Percentiles rank a stretch among this genome's conserved stretches.
phyloP scores from a whole-genome alignment of 2,888 invertebrate genomes.

The Drosophila nr. medialis region DNA sequence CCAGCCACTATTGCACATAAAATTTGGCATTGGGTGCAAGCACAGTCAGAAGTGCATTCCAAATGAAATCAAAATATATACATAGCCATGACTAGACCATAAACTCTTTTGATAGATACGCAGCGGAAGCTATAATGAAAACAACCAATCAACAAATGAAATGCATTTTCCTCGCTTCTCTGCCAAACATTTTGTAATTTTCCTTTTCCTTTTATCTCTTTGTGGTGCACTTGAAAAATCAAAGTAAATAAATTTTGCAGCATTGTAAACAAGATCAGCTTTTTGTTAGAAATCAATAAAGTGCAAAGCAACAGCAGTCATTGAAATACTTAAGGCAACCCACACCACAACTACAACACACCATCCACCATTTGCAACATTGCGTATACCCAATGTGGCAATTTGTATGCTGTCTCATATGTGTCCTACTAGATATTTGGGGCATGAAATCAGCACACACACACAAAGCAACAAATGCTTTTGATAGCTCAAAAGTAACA shows the following conservation, averaged over 20 bases:
- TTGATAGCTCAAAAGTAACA: constrained; percentile 1
- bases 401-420: constrained; percentile 9
- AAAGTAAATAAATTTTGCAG: constrained; percentile 52
- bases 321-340: constrained; percentile 6
- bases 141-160: constrained; percentile 42
- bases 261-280: constrained; percentile 50
- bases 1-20: constrained; percentile 10
- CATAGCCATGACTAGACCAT: constrained; percentile 37
- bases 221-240: constrained; percentile 31
- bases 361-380: constrained; percentile 19
- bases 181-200: constrained; percentile 30
- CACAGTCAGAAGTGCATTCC: constrained; percentile 40
- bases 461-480: constrained; percentile 11
- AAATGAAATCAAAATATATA: constrained; percentile 69
- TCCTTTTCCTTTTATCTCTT: not conserved
- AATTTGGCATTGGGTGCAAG: constrained; percentile 49
- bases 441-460: constrained; percentile 19
- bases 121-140: constrained; percentile 13
- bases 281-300: constrained; percentile 62
- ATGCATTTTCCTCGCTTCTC: constrained; percentile 29
- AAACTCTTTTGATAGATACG: constrained; percentile 42
- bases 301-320: constrained; percentile 14
- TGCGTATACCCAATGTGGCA: constrained; percentile 59
- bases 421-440: constrained; percentile 22
- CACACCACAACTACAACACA: not conserved